Conservation (phyloP, 1,140 invertebrate species). For the Thaumetopoea pityocampa region DNA sequence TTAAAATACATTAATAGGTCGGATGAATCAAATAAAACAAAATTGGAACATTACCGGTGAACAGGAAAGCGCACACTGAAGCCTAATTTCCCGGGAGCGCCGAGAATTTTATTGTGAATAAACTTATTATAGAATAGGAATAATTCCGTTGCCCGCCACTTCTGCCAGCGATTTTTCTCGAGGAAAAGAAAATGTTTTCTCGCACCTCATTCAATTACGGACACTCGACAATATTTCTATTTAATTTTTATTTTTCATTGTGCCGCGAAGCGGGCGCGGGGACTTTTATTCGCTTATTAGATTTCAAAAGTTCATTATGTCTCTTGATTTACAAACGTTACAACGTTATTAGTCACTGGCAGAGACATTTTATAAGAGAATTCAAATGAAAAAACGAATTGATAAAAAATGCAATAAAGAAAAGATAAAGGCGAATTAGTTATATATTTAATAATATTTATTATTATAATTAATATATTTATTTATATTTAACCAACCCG, state of each 20-base stretch:
- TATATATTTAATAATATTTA: too few relatives aligned
- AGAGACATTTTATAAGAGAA: neutral
- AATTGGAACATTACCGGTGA: constrained; percentile 10
- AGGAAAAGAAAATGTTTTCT: constrained; percentile 39
- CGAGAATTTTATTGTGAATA: constrained; percentile 58
- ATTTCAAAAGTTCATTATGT: constrained; percentile 23
- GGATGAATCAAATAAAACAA: constrained; percentile 2
- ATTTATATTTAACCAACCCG: too few relatives aligned
- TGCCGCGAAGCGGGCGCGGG: constrained; percentile 16
- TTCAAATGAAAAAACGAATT: too few relatives aligned
- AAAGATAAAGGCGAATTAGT: too few relatives aligned
- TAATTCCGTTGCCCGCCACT: constrained; percentile 55
- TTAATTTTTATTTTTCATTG: constrained; percentile 64
- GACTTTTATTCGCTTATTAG: constrained; percentile 37
- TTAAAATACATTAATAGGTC: too few relatives aligned
- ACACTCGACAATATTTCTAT: constrained; percentile 60
- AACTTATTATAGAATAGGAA: constrained; percentile 66
- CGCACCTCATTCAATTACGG: constrained; percentile 59
- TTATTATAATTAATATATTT: too few relatives aligned
- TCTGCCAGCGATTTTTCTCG: constrained; percentile 12
- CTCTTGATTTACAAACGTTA: neutral
- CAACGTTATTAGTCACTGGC: too few relatives aligned
- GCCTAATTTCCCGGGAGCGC: constrained; percentile 26
- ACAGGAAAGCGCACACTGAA: constrained; percentile 12
- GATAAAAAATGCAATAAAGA: too few relatives aligned